phyloP scores from a whole-genome alignment of 2,888 invertebrate species.

The Philopedon plagiatum region DNA sequence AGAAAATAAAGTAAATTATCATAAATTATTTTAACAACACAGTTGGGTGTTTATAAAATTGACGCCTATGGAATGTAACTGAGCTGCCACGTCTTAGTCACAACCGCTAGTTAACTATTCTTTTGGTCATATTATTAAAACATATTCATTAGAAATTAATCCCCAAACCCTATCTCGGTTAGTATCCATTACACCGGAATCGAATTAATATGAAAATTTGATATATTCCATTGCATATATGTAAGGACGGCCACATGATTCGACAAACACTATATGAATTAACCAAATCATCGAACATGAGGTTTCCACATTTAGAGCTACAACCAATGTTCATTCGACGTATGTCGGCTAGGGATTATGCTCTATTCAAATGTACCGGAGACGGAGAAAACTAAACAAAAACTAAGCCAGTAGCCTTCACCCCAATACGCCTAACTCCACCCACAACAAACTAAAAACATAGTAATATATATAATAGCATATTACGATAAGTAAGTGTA shows the following conservation, averaged over 20 bases:
- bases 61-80: too few species aligned
- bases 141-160: not conserved
- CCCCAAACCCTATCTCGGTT: not conserved
- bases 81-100: too few species aligned
- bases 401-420: too few species aligned
- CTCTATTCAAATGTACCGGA: not conserved
- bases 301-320: not conserved
- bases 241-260: not conserved
- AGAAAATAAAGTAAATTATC: too few species aligned
- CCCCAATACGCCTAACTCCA: too few species aligned
- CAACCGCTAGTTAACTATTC: not conserved
- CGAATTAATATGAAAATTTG: constrained; percentile 26
- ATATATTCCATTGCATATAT: constrained; percentile 14
- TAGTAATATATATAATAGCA: too few species aligned
- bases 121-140: not conserved
- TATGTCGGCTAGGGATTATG: not conserved
- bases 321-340: not conserved
- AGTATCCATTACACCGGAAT: constrained; percentile 4
- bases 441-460: too few species aligned
- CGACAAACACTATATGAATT: constrained; percentile 10
- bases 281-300: constrained; percentile 2
- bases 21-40: too few species aligned
- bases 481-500: too few species aligned
- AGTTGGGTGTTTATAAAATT: too few species aligned
- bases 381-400: not conserved